Evolutionary conservation across 2,113 vertebrate species (phyloP).

Genomic region (Anas platyrhynchos): DNA sequence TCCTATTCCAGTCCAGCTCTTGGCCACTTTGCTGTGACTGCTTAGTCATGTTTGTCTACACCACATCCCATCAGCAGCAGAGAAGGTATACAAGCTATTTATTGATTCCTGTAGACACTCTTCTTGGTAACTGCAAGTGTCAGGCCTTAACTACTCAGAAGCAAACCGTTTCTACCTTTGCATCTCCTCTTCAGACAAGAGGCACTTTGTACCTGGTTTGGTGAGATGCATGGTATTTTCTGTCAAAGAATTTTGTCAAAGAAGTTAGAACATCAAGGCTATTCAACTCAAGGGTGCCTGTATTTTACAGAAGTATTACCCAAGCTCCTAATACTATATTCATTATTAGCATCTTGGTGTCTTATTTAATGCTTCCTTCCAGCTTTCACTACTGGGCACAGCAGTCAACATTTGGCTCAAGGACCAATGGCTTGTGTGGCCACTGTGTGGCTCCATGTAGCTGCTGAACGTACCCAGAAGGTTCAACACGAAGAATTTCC

Average conservation of each 20-base stretch:
- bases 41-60: too few species aligned
- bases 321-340: not conserved
- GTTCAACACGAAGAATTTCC: not conserved
- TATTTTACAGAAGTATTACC: not conserved
- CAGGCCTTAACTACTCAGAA: too few species aligned
- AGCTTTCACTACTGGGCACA: not conserved
- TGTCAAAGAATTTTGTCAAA: not conserved
- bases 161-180: too few species aligned
- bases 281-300: fast-evolving
- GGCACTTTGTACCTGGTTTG: too few species aligned
- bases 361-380: not conserved
- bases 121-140: too few species aligned
- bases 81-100: too few species aligned
- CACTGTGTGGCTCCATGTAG: not conserved
- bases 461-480: not conserved
- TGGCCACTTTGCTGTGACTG: not conserved
- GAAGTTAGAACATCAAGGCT: not conserved
- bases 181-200: too few species aligned
- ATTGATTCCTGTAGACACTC: too few species aligned
- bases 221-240: not conserved
- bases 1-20: not conserved
- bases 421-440: not conserved
- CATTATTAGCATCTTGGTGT: not conserved
- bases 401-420: not conserved
- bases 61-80: too few species aligned